Evolutionary conservation across 2,888 invertebrate genomes (phyloP), one percentile per base, ranked within the genome.

Genomic region (Pegoplata infirma): DNA sequence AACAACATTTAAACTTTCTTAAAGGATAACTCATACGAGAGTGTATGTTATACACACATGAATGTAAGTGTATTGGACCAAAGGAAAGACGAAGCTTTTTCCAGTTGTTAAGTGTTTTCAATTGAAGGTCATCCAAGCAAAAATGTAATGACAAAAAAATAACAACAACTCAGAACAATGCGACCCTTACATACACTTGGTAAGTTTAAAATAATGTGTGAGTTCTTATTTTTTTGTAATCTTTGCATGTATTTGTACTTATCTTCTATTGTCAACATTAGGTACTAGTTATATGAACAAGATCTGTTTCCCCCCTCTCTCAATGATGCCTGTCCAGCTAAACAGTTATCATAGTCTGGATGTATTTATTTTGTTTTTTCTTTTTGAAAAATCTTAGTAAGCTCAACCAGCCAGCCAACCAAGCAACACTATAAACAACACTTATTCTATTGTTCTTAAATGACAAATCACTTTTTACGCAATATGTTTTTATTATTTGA

Each of bases 111-210:
- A 73, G 21, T 74, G 19, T 67, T 49, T 69, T 81, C 82, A 83
- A 85, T 84, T 84, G 83, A 85, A 84, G 84, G 85, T 84, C 84
- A 84, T 73, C 83, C 83, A 85, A 85, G 84, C 85, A 84, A 82
- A 83, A 84, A 84, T 84, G 77, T 74, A 79, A 74, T 74, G 71
- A 74, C 76, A 82, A 82, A 78, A 76, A 53, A 16, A 58, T 10
- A 67, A 23, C 21, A 46, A 63, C 14, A 44, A 66, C 51, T 51
- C 16, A 51, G 58, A 66, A 71, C 74, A 74, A 67, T 63, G 68
- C 55, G 46, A 69, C 46, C 55, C 58, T 53, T 47, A 66, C 49
- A 56, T 23, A 47, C 32, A n/a, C 10, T 5, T 40, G n/a, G 12
- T 40, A 40, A 40, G 3, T n/a, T 40, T 40, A 40, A n/a, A n/a